phyloP scores from a whole-genome alignment of 2,888 invertebrate genomes.

The Netelia virgata region DNA sequence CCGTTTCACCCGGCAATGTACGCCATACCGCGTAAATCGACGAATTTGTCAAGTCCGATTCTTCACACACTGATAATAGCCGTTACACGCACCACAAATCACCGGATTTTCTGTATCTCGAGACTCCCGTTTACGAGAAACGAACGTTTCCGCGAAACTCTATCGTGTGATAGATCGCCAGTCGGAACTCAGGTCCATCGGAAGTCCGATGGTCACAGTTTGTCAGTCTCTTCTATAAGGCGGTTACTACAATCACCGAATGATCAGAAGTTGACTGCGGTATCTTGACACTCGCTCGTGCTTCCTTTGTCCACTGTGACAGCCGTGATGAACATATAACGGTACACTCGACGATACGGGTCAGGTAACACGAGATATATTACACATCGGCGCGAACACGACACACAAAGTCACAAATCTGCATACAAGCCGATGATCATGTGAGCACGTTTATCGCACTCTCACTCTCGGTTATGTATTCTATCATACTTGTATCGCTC shows the following conservation, averaged over 20 bases:
- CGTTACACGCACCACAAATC: background rate
- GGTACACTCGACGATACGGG: slow-evolving; percentile 9
- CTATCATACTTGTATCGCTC: slow-evolving; percentile 16
- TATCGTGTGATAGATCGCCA: background rate
- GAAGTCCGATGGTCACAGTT: slow-evolving; percentile 17
- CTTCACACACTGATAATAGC: background rate
- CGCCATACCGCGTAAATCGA: background rate
- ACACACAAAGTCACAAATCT: slow-evolving; percentile 6
- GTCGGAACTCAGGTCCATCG: background rate
- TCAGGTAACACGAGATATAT: slow-evolving; percentile 15
- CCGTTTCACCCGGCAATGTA: background rate
- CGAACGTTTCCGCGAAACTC: background rate
- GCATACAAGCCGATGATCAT: slow-evolving; percentile 20
- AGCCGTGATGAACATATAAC: slow-evolving; percentile 4
- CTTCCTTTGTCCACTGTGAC: slow-evolving; percentile 32
- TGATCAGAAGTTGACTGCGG: slow-evolving; percentile 4
- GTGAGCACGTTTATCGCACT: slow-evolving; percentile 49
- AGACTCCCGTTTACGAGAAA: background rate
- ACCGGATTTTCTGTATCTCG: background rate
- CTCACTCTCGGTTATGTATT: slow-evolving; percentile 26
- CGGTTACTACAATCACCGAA: slow-evolving; percentile 5
- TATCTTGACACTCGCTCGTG: slow-evolving; percentile 19
- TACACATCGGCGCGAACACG: slow-evolving; percentile 41
- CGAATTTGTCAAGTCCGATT: background rate
- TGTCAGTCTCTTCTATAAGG: background rate